These are phyloP conservation scores for Thecocarcelia acutangulata DNA, from an alignment of 2,888 invertebrate genomes.

Conservation along the genomic window DNA sequence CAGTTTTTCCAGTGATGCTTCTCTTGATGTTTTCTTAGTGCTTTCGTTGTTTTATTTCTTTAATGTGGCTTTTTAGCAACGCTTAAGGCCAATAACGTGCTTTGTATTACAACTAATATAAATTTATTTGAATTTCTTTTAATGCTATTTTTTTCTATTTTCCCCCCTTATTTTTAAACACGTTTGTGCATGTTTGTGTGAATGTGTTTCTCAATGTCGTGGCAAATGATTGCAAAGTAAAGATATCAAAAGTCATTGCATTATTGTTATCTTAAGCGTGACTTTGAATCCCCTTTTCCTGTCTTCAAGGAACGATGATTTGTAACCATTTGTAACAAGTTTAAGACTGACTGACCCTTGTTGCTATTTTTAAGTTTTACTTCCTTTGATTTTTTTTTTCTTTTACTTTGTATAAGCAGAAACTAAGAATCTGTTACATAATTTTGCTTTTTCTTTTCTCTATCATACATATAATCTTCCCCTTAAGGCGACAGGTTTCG, in stretches of 20 bases:
- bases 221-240: conserved; percentile 69
- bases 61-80: conserved; percentile 47
- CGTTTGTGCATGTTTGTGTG: conserved; percentile 23
- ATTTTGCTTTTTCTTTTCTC: neutral
- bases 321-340: conserved; percentile 45
- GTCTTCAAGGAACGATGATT: neutral
- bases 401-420: neutral
- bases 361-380: conserved; percentile 25
- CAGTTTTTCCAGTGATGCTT: neutral
- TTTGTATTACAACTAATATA: conserved; percentile 55
- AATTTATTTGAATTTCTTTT: conserved; percentile 43
- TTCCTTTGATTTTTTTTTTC: no score
- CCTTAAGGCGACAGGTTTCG: conserved; percentile 56
- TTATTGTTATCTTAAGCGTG: conserved; percentile 70
- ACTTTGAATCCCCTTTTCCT: conserved; percentile 44
- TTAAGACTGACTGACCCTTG: conserved; percentile 56
- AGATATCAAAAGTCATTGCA: conserved; percentile 70
- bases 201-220: conserved; percentile 30
- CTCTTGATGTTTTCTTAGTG: neutral
- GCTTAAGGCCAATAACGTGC: conserved; percentile 66
- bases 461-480: conserved; percentile 21
- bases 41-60: conserved; percentile 3
- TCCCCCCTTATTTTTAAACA: neutral
- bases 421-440: neutral
- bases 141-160: neutral